These are phyloP conservation scores for Cinara cedri DNA, from an alignment of 2,888 invertebrate genomes.

Conservation along the genomic window DNA sequence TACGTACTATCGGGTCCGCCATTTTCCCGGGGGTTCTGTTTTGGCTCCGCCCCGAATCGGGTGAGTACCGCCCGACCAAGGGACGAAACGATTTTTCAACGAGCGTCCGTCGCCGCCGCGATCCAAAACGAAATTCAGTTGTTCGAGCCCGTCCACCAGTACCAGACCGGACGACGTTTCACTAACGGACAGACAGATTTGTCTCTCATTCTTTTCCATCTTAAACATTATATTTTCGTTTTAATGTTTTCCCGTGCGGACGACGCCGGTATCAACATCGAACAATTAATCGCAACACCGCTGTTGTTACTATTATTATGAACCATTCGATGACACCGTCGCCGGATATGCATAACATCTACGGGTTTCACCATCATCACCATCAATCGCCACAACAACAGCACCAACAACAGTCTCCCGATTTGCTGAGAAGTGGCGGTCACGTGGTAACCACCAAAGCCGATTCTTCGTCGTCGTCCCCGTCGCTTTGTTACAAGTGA, in stretches of 20 bases:
- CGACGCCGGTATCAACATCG: background rate
- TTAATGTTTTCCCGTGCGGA: conserved; percentile 5
- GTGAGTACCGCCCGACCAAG: background rate
- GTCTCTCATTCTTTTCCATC: background rate
- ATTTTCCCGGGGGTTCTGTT: conserved; percentile 30
- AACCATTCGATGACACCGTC: conserved; percentile 47
- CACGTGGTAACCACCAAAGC: conserved; percentile 59
- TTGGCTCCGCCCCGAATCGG: conserved; percentile 24
- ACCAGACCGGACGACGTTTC: background rate
- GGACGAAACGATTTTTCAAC: conserved; percentile 27
- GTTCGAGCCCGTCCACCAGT: background rate
- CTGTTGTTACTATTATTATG: conserved; percentile 15
- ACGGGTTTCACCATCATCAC: conserved; percentile 40
- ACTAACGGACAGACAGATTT: no score
- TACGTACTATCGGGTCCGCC: conserved; percentile 39
- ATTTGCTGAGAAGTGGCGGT: conserved; percentile 47
- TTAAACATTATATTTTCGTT: background rate
- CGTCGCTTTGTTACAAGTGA: conserved; percentile 58
- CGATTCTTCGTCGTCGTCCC: conserved; percentile 59
- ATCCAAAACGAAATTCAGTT: conserved; percentile 1
- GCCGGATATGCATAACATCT: conserved; percentile 46
- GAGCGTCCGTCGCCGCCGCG: background rate
- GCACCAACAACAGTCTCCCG: conserved; percentile 42
- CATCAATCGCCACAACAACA: conserved; percentile 34
- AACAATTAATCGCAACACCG: background rate